Base-by-base conservation (phyloP, 1,140 invertebrate species). In the Tetramorium simillimum region DNA sequence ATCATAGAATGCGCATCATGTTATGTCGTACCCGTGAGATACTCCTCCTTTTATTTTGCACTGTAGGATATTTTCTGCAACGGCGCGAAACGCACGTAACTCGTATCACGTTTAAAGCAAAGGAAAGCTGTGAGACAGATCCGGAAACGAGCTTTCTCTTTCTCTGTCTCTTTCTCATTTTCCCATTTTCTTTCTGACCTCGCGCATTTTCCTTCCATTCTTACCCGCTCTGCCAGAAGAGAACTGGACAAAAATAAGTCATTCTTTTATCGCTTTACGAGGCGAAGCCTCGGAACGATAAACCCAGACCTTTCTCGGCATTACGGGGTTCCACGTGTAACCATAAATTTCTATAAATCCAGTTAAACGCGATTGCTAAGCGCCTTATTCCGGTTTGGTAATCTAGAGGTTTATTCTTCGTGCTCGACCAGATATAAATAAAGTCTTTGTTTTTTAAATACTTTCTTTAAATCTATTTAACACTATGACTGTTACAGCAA, bases 321-420 rank as follows among this genome's bases (percentile, higher is more conserved):
- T 81, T 81, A 81, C 28, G n/a, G n/a, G 12, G 18, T 37, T 73
- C 18, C 4, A 37, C 69, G 80, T 58, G 69, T 70, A 58, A 58
- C 18, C 67, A 46, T 73, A 84, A 75, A 84, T 84, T 84, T 70
- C 28, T 84, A n/a, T 73, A 73, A 84, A 14, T 14, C 24, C 56
- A 73, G 80, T 84, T 84, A 84, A 84, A 75, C 56, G 53, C 69
- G 40, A 14, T 46, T 33, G 53, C 28, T 82, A 82, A 82, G 80
- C 37, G 24, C 62, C 80, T 73, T 75, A 60, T 60, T 73, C 40
- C 4, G 53, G 46, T 80, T 40, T 16, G 62, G 33, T 70, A 56
- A 75, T 72, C 14, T 40, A n/a, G 2, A 33, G 3, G n/a, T 60
- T 60, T 46, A 46, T 58, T 69, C 49, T 43, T 58, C 10, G 21